These are phyloP conservation scores for Homarus americanus DNA, from an alignment of 1,140 invertebrate species.

Conservation along the genomic window DNA sequence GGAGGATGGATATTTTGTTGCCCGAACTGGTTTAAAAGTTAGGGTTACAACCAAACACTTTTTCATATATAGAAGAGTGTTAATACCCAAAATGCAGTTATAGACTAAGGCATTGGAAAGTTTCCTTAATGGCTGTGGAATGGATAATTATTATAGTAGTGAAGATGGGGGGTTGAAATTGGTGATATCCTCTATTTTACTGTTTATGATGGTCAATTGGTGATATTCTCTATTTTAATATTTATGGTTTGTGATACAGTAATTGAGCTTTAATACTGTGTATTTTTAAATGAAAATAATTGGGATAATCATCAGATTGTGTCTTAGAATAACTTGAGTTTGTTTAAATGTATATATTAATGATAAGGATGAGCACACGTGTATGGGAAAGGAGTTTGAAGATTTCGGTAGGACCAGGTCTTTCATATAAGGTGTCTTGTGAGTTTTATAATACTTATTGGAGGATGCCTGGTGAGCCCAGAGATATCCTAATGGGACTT, in stretches of 20 bases:
- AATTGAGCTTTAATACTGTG: slow-evolving; percentile 71
- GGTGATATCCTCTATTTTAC: slow-evolving; percentile 59
- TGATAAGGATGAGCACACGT: slow-evolving; percentile 34
- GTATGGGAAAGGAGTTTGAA: slow-evolving; percentile 9
- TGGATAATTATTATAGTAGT: slow-evolving; percentile 38
- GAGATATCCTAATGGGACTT: slow-evolving; percentile 22
- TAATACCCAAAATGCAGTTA: slow-evolving; percentile 17
- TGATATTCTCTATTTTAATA: slow-evolving; percentile 72
- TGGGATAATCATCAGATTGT: slow-evolving; percentile 54
- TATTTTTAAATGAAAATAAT: slow-evolving; percentile 45
- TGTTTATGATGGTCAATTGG: slow-evolving; percentile 70
- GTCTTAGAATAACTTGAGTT: slow-evolving; percentile 54
- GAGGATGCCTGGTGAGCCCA: slow-evolving; percentile 48
- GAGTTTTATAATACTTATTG: slow-evolving; percentile 44
- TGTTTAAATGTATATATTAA: slow-evolving; percentile 54
- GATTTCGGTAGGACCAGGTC: slow-evolving; percentile 51
- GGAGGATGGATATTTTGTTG: slow-evolving; percentile 52
- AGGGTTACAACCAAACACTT: slow-evolving; percentile 40
- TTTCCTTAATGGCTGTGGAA: slow-evolving; percentile 59
- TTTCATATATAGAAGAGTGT: slow-evolving; percentile 23
- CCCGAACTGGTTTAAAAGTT: slow-evolving; percentile 42
- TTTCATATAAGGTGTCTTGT: slow-evolving; percentile 71
- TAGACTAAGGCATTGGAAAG: slow-evolving; percentile 36
- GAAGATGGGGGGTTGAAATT: slow-evolving; percentile 8
- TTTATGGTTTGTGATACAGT: slow-evolving; percentile 72